Conservation (phyloP, 1,140 invertebrate genomes). For the Bilobella aurantiaca region DNA sequence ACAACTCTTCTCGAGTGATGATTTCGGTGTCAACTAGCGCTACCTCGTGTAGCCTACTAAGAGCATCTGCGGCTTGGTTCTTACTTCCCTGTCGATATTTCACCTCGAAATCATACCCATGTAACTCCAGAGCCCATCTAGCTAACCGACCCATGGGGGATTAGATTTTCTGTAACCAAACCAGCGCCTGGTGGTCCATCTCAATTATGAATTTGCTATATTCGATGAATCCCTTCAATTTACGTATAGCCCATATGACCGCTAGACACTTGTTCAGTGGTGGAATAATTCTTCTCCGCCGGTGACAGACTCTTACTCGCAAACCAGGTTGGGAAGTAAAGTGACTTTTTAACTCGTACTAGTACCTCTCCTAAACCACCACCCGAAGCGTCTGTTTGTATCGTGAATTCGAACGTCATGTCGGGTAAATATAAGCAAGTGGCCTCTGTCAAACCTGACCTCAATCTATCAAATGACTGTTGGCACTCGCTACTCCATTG, state of each 20-base stretch:
- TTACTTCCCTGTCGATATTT: slow-evolving; percentile 36
- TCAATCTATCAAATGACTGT: slow-evolving; percentile 29
- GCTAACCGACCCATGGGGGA: slow-evolving; percentile 41
- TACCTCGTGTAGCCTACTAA: neutral
- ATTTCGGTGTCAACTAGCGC: neutral
- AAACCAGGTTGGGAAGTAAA: slow-evolving; percentile 37
- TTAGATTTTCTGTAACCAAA: slow-evolving; percentile 41
- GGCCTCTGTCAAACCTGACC: slow-evolving; percentile 20
- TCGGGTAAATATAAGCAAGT: slow-evolving; percentile 34
- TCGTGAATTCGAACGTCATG: slow-evolving; percentile 34
- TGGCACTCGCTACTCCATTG: slow-evolving; percentile 20
- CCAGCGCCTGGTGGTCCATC: slow-evolving; percentile 45
- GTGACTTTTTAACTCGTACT: no score
- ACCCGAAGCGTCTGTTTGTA: slow-evolving; percentile 36
- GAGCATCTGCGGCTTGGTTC: slow-evolving; percentile 18
- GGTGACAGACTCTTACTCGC: slow-evolving; percentile 38
- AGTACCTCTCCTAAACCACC: slow-evolving; percentile 37
- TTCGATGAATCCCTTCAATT: slow-evolving; percentile 39
- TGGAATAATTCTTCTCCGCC: slow-evolving; percentile 41
- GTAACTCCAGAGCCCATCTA: slow-evolving; percentile 44
- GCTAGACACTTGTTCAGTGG: slow-evolving; percentile 41
- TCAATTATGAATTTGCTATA: slow-evolving; percentile 40
- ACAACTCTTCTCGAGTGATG: slow-evolving; percentile 6
- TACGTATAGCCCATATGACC: slow-evolving; percentile 39
- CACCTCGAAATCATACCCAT: slow-evolving; percentile 43